Evolutionary conservation across 2,888 invertebrate species (phyloP), one percentile per base, ranked within the genome.

Genomic region (Trichopoda pennipes): DNA sequence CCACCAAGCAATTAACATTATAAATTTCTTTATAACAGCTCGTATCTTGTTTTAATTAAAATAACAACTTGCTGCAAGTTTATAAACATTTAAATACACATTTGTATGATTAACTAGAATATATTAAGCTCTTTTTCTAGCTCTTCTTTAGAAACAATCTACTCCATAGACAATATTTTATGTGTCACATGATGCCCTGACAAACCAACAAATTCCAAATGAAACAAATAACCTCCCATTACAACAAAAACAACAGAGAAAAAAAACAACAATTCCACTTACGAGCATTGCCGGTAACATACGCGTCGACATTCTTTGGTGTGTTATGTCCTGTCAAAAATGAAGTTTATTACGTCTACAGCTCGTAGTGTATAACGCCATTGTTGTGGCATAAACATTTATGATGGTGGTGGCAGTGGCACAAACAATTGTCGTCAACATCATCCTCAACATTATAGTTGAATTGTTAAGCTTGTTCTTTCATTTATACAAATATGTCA

Each of bases 291-390:
- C 73, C 83, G 79, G 82, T 82, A 82, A 82, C 82, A 82, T 82
- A 82, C 79, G 82, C 79, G 82, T 79, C 82, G 84, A 84, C 84
- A 85, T 85, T 85, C 85, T 81, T 85, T 81, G 75, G 82, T 82
- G 86, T 87, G 86, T 88, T 89, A 88, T 86, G 88, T 86, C 86
- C 88, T 89, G 89, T 89, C 88, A 89, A 84, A 89, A 89, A 84
- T 89, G 88, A 89, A 89, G 88, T 89, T 89, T 89, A 89, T 89
- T 88, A 88, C 86, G 89, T 89, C 89, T 89, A 88, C 86, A 84
- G 85, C 81, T 86, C 86, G 80, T 77, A 64, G 58, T 74, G 73
- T 61, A n/a, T n/a, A 83, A 80, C 81, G 81, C 80, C 85, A 69
- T 78, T 85, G 75, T 80, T 82, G 77, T 73, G 81, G 81, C 80